A percentile compares a stretch with the other conserved stretches of the same genome.
Conservation (phyloP, 2,888 invertebrate genomes). For the Cryptocephalus primarius region DNA sequence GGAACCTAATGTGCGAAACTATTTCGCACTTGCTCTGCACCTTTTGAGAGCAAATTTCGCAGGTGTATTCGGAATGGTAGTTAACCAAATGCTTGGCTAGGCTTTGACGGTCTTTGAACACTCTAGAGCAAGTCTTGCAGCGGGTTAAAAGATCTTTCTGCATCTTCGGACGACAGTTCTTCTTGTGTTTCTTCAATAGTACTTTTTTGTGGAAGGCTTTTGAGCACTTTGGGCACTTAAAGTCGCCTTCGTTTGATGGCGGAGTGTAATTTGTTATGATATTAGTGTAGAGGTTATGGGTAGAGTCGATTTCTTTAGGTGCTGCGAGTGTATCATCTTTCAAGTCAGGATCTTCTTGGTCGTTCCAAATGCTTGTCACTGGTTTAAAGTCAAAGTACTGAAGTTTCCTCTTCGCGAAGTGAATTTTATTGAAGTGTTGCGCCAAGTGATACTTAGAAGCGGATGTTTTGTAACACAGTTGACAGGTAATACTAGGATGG, state of each 20-base stretch:
- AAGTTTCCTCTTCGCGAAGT: conserved; percentile 25
- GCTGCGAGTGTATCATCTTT: conserved; percentile 12
- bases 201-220: conserved; percentile 46
- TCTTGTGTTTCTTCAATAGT: conserved; percentile 45
- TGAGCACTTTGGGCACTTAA: conserved; percentile 44
- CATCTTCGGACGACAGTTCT: conserved; percentile 39
- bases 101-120: conserved; percentile 45
- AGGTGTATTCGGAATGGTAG: conserved; percentile 43
- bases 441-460: conserved; percentile 46
- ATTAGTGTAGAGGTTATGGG: conserved; percentile 34
- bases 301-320: conserved; percentile 35
- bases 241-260: conserved; percentile 37
- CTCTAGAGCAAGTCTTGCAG: conserved; percentile 46
- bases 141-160: conserved; percentile 45
- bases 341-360: conserved; percentile 10
- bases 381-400: not conserved
- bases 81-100: conserved; percentile 44
- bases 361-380: conserved; percentile 8
- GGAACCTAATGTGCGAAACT: conserved; percentile 33
- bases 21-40: conserved; percentile 17
- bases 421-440: conserved; percentile 46
- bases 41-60: conserved; percentile 43
- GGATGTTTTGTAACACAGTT: conserved; percentile 46
- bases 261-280: conserved; percentile 38
- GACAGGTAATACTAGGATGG: conserved; percentile 48